A percentile compares a stretch with the other conserved stretches of the same genome.
phyloP scores from a whole-genome alignment of 2,797 vertebrate genomes.

The Numenius phaeopus region DNA sequence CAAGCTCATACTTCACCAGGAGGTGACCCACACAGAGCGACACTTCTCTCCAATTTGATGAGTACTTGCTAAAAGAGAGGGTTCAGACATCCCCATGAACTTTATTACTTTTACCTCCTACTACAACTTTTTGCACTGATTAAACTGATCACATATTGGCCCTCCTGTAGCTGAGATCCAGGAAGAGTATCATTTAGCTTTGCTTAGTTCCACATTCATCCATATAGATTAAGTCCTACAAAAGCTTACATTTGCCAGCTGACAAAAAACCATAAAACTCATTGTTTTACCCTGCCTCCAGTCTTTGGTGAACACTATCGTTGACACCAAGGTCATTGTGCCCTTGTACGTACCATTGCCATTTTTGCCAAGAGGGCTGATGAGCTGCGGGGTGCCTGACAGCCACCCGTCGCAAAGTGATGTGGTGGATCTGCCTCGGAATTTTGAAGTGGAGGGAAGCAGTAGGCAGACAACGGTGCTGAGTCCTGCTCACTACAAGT shows the following conservation, averaged over 20 bases:
- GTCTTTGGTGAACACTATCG: not conserved
- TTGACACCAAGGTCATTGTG: not conserved
- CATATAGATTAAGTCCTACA: not conserved
- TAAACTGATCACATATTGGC: not conserved
- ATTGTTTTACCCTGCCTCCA: not conserved
- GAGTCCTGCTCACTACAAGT: not conserved
- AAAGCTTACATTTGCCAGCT: not conserved
- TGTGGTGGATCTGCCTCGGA: not conserved
- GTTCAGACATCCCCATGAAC: not conserved
- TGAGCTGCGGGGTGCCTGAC: not conserved
- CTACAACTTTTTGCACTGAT: not conserved
- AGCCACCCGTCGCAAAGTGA: not conserved
- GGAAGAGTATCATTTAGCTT: not conserved
- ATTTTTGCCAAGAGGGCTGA: not conserved
- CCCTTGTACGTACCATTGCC: not conserved
- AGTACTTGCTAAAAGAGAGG: not conserved
- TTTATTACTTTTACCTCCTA: not conserved
- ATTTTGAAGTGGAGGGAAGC: not conserved
- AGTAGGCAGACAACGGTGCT: not conserved
- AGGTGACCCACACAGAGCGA: not conserved
- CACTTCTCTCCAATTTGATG: not conserved
- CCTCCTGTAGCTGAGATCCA: not conserved
- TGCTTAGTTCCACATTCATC: not conserved
- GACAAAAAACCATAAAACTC: not conserved
- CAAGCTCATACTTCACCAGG: not conserved